These are phyloP conservation scores for Petroica traversi DNA, from an alignment of 2,113 vertebrate species.

Conservation along the genomic window DNA sequence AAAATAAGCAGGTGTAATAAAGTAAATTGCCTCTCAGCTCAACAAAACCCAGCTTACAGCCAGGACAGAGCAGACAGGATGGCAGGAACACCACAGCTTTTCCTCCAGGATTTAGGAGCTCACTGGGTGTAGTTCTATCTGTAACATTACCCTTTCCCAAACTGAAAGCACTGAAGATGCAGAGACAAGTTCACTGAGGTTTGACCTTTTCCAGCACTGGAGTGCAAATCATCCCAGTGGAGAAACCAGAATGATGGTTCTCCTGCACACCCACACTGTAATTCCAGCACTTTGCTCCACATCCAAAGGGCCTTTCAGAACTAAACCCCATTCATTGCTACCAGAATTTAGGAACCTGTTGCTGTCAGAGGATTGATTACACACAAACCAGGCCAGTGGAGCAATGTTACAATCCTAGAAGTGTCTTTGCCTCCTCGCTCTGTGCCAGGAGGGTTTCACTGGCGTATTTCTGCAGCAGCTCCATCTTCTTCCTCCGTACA, in stretches of 20 bases:
- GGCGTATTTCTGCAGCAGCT: slow-evolving; percentile 94
- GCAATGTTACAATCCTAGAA: slow-evolving; percentile 83
- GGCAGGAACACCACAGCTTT: background rate
- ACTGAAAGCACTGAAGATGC: background rate
- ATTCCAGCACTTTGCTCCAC: background rate
- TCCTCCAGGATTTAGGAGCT: background rate
- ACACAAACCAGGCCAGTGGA: background rate
- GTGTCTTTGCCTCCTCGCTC: slow-evolving; percentile 88
- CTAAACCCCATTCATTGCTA: background rate
- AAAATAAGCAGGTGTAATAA: background rate
- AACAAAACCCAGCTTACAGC: background rate
- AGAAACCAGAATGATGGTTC: background rate
- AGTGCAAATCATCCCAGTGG: no score
- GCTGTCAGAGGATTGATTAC: background rate
- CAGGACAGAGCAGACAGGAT: background rate
- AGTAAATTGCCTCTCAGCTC: background rate
- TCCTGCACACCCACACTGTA: background rate
- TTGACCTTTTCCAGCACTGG: background rate
- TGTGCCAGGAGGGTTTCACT: slow-evolving; percentile 95
- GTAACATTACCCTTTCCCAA: background rate
- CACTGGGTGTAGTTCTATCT: background rate
- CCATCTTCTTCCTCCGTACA: slow-evolving; percentile 96
- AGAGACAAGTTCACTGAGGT: background rate
- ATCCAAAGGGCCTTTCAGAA: background rate
- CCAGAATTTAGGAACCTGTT: background rate